Base-by-base conservation (phyloP, 1,140 invertebrate species). In the Drosophila ercepeae region DNA sequence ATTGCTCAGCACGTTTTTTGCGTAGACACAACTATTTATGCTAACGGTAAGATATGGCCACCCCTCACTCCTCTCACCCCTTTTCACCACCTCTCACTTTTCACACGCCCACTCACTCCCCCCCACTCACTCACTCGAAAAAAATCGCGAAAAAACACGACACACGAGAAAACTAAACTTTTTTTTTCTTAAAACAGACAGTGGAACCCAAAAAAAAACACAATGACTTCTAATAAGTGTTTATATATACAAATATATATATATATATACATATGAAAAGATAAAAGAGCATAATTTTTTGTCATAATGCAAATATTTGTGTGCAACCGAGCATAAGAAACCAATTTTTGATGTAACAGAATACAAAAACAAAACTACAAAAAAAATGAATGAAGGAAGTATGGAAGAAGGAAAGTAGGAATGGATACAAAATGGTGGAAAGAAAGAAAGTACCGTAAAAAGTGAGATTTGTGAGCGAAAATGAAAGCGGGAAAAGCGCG, bases 151-250 rank as follows among this genome's bases (percentile, higher is more conserved):
- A 13, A 48, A 45, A 45, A 44, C 25, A 8, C 25, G 25, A 46
- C 21, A 60, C 27, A 50, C 32, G 51, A 51, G 44, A 52, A 55
- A 50, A 53, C 21, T 32, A 23, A 29, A 29, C 25, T 57, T 82
- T 60, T 74, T 82, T 82, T 73, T 67, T 61, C 74, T 58, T 64
- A 36, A 60, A 53, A 63, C 9, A 29, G 29, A 32, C 29, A 29
- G 59, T 11, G 23, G 29, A 45, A 36, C 27, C 23, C 18, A 58
- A 29, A 49, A 46, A 68, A 57, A 82, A 36, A 69, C 60, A 82
- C 19, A 65, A 84, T 70, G 50, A 83, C 79, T 84, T 84, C 81
- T 84, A 65, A 76, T 86, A 86, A 86, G 75, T 84, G 81, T 84
- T 84, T 84, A 84, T 79, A 84, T 74, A 82, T 78, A 82, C 65